Evolutionary conservation across 2,113 vertebrate species (phyloP), one percentile per base, ranked within the genome.

Genomic region (Benthochromis sp.): DNA sequence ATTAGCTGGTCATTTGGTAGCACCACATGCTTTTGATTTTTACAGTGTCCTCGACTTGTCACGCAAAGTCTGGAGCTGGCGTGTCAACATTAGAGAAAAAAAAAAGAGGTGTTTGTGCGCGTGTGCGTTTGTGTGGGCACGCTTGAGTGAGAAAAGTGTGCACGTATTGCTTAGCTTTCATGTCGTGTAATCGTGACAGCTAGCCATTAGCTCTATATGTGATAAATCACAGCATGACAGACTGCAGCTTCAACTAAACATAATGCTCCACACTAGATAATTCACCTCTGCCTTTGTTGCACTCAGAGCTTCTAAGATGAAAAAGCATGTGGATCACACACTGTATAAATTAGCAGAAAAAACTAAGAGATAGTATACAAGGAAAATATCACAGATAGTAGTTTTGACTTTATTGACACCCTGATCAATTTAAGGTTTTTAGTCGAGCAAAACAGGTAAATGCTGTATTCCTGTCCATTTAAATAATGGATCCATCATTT

Each of bases 181-280:
- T 90, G 82, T 95, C 92, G 87, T 92, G 92, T 92, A 93, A 95
- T 95, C 92, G 93, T 84, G 93, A 95, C 55, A 87, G 88, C 92
- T 91, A 93, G 87, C 92, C 91, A 91, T 94, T 92, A 94, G 86
- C 81, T 76, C 13, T 85, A 66, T 14, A 84, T 93, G 93, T 89
- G 91, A 97, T 96, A 95, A 96, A 96, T 96, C 95, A 94, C 90
- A 81, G 89, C 88, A 92, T 94, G 94, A 94, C 94, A 94, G 93
- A 91, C 93, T 91, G 95, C 94, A 93, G 93, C 88, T 96, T 92
- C 89, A 21, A 94, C 94, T 94, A 93, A 96, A 95, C 90, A 93
- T 89, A 95, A 94, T 85, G 87, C 95, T 94, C 53, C 40, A 54
- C 92, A 93, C 91, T 82, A 86, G 66, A 83, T 89, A 45, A 85